A percentile compares a stretch with the other conserved stretches of the same genome.
phyloP scores from a whole-genome alignment of 2,113 vertebrate genomes.

The Mustelus asterias region DNA sequence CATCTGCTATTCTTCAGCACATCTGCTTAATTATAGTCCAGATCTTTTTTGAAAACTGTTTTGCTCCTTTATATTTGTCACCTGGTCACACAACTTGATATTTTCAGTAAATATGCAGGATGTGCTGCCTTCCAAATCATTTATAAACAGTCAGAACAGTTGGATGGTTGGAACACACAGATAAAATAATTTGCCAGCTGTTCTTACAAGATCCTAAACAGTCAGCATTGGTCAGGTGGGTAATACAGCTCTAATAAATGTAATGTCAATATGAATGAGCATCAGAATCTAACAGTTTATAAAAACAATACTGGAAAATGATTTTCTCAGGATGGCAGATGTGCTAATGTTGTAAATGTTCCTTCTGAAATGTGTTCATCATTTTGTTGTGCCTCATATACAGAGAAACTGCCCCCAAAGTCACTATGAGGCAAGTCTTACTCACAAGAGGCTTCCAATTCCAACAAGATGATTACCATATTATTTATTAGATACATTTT shows the following conservation, averaged over 20 bases:
- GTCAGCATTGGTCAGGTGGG: background rate
- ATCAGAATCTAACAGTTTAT: constrained; percentile 6
- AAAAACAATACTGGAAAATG: background rate
- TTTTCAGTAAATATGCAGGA: background rate
- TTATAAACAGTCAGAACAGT: background rate
- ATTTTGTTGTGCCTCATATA: background rate
- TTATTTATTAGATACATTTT: background rate
- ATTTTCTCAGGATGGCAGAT: background rate
- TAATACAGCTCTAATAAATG: background rate
- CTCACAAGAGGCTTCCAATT: background rate
- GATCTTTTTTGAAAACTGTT: background rate
- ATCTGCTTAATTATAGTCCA: background rate
- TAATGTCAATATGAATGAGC: constrained; percentile 11
- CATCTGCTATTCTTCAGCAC: background rate
- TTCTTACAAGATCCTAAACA: background rate
- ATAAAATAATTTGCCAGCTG: background rate
- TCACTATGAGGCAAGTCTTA: background rate
- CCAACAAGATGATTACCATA: background rate
- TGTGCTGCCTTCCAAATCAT: background rate
- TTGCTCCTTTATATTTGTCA: background rate
- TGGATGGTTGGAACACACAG: constrained; percentile 19
- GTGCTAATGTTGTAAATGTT: background rate
- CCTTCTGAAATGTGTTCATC: background rate
- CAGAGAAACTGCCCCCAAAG: background rate
- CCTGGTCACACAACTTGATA: constrained; percentile 16